Conservation (phyloP, 1,140 invertebrate species). For the Tigriopus japonicus region DNA sequence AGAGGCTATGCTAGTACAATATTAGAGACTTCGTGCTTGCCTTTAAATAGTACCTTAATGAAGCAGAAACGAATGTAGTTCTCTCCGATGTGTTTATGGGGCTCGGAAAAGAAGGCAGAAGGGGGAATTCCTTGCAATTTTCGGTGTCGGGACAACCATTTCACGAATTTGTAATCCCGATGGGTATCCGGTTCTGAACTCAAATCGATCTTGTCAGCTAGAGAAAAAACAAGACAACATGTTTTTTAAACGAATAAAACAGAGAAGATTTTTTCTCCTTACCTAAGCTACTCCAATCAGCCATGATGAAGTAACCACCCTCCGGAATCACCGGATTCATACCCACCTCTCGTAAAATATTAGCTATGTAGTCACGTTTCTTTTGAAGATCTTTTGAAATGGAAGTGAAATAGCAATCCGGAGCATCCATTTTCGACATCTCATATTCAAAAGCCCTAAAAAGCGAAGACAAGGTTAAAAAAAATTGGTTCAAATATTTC, state of each 20-base stretch:
- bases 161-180: conserved; percentile 54
- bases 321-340: conserved; percentile 83
- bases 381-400: conserved; percentile 51
- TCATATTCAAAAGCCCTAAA: conserved; percentile 57
- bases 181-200: conserved; percentile 40
- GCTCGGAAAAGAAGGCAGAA: conserved; percentile 70
- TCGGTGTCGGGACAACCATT: conserved; percentile 84
- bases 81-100: conserved; percentile 63
- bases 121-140: conserved; percentile 84
- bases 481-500: no score
- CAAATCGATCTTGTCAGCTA: conserved; percentile 11
- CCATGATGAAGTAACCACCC: conserved; percentile 90
- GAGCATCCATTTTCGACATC: conserved; percentile 40
- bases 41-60: conserved; percentile 48
- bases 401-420: conserved; percentile 68
- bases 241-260: background rate
- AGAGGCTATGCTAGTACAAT: background rate
- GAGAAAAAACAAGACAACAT: background rate
- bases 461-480: no score
- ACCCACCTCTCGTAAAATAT: conserved; percentile 52
- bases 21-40: background rate
- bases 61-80: conserved; percentile 77
- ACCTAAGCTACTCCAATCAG: conserved; percentile 63
- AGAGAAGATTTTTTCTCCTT: conserved; percentile 18
- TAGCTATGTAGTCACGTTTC: conserved; percentile 69